These are phyloP conservation scores for Riparia riparia DNA, from an alignment of 2,113 vertebrate genomes.

Conservation along the genomic window DNA sequence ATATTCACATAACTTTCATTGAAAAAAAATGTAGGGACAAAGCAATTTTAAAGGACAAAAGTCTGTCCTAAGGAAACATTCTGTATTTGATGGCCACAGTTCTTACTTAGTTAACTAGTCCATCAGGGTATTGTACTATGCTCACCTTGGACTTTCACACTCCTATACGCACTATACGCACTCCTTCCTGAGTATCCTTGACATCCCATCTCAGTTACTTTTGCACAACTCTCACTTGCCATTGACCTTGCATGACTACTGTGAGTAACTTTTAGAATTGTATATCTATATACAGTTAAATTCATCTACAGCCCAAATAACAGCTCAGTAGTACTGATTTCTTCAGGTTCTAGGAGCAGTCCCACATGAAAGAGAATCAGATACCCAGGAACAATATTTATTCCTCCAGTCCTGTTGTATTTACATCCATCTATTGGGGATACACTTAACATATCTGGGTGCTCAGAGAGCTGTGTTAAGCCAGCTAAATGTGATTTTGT, in stretches of 20 bases:
- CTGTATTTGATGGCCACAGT: neutral
- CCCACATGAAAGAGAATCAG: neutral
- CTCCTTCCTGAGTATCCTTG: neutral
- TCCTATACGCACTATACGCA: neutral
- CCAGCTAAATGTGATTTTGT: neutral
- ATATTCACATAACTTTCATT: neutral
- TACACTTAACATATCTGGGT: neutral
- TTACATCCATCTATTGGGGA: neutral
- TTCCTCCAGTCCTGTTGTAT: neutral
- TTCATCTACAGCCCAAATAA: neutral
- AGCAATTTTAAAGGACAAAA: neutral
- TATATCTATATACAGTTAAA: neutral
- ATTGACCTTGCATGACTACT: neutral
- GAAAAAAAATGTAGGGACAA: neutral
- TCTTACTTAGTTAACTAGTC: neutral
- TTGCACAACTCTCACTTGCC: neutral
- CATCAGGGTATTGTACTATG: neutral
- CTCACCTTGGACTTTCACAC: neutral
- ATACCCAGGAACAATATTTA: neutral
- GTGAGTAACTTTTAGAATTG: neutral
- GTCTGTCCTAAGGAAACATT: neutral
- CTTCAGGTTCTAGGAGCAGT: neutral
- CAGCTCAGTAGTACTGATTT: neutral
- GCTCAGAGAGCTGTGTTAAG: neutral
- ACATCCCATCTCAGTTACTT: neutral